phyloP scores from a whole-genome alignment of 2,888 invertebrate genomes.

The Cheilosia vernalis region DNA sequence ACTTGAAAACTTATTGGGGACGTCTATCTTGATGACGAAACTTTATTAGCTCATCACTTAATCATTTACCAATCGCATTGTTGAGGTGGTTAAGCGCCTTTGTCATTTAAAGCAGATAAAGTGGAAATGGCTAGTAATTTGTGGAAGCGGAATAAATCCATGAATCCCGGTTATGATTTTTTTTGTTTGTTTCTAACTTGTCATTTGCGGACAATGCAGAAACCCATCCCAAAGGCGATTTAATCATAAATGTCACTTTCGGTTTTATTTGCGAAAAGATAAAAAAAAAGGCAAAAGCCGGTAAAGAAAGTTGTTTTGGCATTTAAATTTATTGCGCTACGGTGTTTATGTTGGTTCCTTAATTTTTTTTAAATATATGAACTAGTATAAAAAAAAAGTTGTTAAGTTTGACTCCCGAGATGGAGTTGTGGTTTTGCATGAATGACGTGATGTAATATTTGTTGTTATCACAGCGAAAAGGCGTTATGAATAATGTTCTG shows the following conservation, averaged over 20 bases:
- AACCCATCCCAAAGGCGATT: no score
- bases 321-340: conserved; percentile 8
- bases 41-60: no score
- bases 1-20: neutral
- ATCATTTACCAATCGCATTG: no score
- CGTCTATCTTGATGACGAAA: no score
- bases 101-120: no score
- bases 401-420: neutral
- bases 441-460: no score
- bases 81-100: no score
- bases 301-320: conserved; percentile 11
- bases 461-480: no score
- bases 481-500: no score
- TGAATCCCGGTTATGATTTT: neutral
- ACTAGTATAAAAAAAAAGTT: neutral
- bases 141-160: neutral
- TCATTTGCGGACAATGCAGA: neutral
- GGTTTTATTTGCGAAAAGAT: conserved; percentile 4
- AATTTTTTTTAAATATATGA: conserved; percentile 1
- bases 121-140: no score
- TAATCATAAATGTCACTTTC: neutral
- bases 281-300: neutral
- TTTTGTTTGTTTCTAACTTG: neutral
- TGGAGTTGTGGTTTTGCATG: no score
- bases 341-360: neutral